Evolutionary conservation across 2,113 vertebrate species (phyloP).

Genomic region (Engraulis encrasicolus): DNA sequence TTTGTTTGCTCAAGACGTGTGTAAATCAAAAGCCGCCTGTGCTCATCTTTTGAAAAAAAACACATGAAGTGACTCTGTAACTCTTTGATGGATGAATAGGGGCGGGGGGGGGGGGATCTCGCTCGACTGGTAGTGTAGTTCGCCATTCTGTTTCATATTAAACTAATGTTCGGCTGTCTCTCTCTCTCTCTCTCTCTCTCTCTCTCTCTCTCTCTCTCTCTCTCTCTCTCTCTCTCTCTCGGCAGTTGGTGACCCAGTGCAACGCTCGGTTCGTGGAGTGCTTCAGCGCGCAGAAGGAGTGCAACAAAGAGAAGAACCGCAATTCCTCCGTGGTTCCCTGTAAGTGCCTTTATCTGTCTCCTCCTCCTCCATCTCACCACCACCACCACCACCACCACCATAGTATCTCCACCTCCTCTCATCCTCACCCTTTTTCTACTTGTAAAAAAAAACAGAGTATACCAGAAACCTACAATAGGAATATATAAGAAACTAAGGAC

Average conservation of each 20-base stretch:
- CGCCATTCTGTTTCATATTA: not conserved
- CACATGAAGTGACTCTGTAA: not conserved
- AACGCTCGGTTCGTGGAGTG: constrained; percentile 89
- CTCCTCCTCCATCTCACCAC: not conserved
- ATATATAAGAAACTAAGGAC: not conserved
- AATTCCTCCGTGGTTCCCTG: constrained; percentile 93
- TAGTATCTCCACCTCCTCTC: not conserved
- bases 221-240: no score
- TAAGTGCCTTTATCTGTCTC: constrained; percentile 69
- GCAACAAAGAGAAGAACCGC: constrained; percentile 96
- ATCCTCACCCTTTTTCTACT: not conserved
- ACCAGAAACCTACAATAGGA: not conserved
- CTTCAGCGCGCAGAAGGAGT: constrained; percentile 93
- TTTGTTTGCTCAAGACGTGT: not conserved
- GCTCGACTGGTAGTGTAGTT: not conserved
- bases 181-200: no score
- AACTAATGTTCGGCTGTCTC: not conserved
- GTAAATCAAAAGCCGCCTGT: not conserved
- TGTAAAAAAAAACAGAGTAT: not conserved
- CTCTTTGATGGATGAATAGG: not conserved
- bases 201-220: no score
- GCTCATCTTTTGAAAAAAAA: constrained; percentile 2
- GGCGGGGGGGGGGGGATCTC: no score
- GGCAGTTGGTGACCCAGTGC: constrained; percentile 89
- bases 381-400: not conserved